phyloP scores from a whole-genome alignment of 2,888 invertebrate species.

The Nineta flava region DNA sequence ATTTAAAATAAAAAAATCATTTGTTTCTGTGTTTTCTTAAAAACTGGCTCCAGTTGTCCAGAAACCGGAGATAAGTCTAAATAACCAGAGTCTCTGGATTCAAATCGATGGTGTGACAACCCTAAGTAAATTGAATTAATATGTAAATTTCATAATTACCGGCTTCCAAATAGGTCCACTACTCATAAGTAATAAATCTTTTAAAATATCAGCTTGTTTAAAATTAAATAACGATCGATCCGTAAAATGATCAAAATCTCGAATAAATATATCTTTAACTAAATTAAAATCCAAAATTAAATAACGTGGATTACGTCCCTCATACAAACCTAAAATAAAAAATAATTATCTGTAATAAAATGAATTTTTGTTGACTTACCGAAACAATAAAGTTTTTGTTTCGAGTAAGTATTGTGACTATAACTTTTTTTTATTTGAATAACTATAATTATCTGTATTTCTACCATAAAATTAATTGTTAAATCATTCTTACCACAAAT shows the following conservation, averaged over 20 bases:
- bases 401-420: not conserved
- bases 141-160: constrained; percentile 11
- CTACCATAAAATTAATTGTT: not conserved
- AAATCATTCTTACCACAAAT: not conserved
- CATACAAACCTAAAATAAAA: not conserved
- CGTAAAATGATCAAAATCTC: constrained; percentile 22
- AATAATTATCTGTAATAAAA: not conserved
- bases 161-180: constrained; percentile 26
- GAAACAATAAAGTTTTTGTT: not conserved
- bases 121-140: no score
- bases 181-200: constrained; percentile 17
- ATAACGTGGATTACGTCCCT: constrained; percentile 12
- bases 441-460: constrained; percentile 9
- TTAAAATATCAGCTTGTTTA: constrained; percentile 20
- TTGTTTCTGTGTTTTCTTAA: no score
- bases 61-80: no score
- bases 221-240: constrained; percentile 21
- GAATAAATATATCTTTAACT: constrained; percentile 21
- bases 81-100: no score
- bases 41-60: no score
- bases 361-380: no score
- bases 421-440: not conserved
- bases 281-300: constrained; percentile 21
- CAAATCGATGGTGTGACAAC: no score
- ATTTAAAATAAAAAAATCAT: no score